Conservation (phyloP, 2,797 vertebrate species). For the Tauraco hartlaubi region DNA sequence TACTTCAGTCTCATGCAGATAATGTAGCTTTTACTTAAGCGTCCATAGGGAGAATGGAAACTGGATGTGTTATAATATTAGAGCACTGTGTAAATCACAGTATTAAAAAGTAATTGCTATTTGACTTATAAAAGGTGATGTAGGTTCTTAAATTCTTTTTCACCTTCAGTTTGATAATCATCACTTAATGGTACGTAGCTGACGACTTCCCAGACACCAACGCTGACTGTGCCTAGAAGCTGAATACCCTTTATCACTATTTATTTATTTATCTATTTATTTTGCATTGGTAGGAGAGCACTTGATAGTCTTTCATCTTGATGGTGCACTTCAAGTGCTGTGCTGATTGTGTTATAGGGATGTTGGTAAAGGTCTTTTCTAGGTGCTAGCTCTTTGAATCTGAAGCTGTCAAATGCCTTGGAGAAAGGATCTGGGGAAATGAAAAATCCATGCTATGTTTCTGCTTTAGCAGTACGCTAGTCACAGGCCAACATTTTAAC, state of each 20-base stretch:
- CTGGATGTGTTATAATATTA: not conserved
- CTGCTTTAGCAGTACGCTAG: not conserved
- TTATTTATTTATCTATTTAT: not conserved
- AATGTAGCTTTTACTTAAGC: not conserved
- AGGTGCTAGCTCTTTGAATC: not conserved
- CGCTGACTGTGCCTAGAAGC: not conserved
- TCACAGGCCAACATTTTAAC: not conserved
- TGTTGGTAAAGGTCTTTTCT: not conserved
- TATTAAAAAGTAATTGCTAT: not conserved
- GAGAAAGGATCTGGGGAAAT: not conserved
- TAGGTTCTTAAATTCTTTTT: not conserved
- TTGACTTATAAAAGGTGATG: not conserved
- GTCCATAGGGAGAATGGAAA: not conserved
- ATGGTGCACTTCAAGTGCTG: not conserved
- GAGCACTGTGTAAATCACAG: not conserved
- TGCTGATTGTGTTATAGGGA: not conserved
- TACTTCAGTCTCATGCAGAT: not conserved
- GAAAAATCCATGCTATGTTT: not conserved
- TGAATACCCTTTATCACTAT: not conserved
- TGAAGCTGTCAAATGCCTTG: not conserved
- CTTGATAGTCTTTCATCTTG: not conserved
- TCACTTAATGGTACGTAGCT: not conserved
- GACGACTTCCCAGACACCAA: not conserved
- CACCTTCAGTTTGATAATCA: not conserved
- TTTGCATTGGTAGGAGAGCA: not conserved